Base-by-base conservation (phyloP, 2,888 invertebrate genomes). In the Yponomeuta plumbellus region DNA sequence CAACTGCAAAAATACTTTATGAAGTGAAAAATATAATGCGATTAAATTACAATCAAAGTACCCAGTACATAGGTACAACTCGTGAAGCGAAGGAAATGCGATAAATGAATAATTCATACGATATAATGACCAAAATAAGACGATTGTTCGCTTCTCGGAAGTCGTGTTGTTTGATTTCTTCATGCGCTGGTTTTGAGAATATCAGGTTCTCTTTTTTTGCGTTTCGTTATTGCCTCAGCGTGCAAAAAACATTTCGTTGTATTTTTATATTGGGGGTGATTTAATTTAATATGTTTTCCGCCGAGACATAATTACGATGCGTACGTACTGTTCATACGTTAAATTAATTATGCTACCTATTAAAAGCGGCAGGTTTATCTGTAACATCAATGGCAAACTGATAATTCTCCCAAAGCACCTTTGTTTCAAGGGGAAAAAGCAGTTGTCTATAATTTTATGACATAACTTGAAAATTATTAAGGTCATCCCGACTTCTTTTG, bases 81-180 rank as follows among this genome's bases (percentile, higher is more conserved):
- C 71, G 70, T 68, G 65, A 72, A 78, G 78, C 82, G 83, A 80
- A 84, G 80, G 79, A 83, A 81, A 86, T 82, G 76, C 80, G 82
- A 84, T 83, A 56, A 59, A 85, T 88, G 83, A 88, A 88, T 88
- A 79, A 88, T 86, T 86, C 84, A 87, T 84, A 76, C 71, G 70
- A 78, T 81, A 84, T 83, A 83, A 82, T 80, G 79, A 81, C 81
- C 75, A 80, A 86, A 86, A 84, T 85, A 85, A 86, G 78, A 83
- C 84, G 81, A 86, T 84, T 85, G 85, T 84, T 80, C 77, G 75
- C 70, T 88, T 87, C 86, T 81, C 70, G 75, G 85, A 86, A 88
- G 73, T 66, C 65, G 73, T 72, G 71, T 69, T 72, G 75, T 76
- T 80, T 77, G 77, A 79, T 78, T 76, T 77, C 71, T 75, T 76